These are phyloP conservation scores for Drosophila setifemur DNA, from an alignment of 1,140 invertebrate genomes.

Conservation along the genomic window DNA sequence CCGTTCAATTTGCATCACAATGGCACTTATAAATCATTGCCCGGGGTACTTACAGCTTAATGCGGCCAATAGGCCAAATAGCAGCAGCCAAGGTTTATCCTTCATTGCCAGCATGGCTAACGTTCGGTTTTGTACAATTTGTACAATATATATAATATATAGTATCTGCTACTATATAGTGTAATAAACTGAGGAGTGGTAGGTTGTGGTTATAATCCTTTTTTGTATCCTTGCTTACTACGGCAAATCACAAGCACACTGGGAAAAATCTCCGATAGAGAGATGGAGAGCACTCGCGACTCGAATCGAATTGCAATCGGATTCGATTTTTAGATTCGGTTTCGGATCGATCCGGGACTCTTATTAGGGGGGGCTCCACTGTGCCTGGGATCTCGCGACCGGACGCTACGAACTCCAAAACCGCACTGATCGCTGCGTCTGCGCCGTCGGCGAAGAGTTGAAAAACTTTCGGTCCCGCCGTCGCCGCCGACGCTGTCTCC, in stretches of 20 bases:
- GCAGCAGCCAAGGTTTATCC: conserved; percentile 65
- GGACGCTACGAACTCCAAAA: conserved; percentile 75
- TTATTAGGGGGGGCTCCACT: conserved; percentile 18
- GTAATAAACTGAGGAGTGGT: too few relatives aligned
- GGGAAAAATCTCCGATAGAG: background rate
- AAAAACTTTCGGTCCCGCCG: conserved; percentile 32
- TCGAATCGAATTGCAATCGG: too few relatives aligned
- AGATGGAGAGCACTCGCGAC: background rate
- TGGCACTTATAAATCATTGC: conserved; percentile 63
- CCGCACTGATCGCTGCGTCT: conserved; percentile 78
- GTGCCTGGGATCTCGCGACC: conserved; percentile 56
- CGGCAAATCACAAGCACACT: conserved; percentile 9
- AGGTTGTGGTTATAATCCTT: too few relatives aligned
- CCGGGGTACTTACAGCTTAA: conserved; percentile 76
- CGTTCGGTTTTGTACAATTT: too few relatives aligned
- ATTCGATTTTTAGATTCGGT: too few relatives aligned
- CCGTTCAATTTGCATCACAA: conserved; percentile 67
- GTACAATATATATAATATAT: background rate
- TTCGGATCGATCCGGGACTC: conserved; percentile 12
- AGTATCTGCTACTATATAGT: background rate
- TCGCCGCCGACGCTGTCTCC: background rate
- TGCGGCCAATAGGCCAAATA: conserved; percentile 75
- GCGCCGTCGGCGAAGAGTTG: conserved; percentile 64
- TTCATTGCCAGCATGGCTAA: conserved; percentile 64
- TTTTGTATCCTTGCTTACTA: too few relatives aligned